These are phyloP conservation scores for Phasia obesa DNA, from an alignment of 2,888 invertebrate species.

Conservation along the genomic window DNA sequence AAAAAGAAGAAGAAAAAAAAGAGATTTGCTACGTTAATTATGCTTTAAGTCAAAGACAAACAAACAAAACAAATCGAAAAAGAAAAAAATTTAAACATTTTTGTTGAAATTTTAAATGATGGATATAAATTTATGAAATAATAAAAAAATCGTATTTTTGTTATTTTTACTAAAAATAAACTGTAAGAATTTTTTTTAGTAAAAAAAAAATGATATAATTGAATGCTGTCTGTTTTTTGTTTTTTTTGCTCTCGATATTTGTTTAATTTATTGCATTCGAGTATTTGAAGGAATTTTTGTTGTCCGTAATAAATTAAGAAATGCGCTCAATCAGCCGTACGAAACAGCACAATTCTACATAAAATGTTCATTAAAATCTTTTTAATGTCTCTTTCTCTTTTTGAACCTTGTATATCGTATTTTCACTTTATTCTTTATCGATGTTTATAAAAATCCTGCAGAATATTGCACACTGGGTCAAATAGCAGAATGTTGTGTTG, in stretches of 20 bases:
- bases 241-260: constrained; percentile 6
- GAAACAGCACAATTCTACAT: constrained; percentile 17
- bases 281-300: constrained; percentile 33
- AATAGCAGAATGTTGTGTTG: no score
- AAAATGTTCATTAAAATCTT: constrained; percentile 45
- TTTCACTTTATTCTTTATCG: not conserved
- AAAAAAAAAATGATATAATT: constrained; percentile 26
- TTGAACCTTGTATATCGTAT: not conserved
- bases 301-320: constrained; percentile 58
- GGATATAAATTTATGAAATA: constrained; percentile 62
- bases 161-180: constrained; percentile 65
- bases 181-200: constrained; percentile 25
- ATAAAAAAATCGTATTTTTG: constrained; percentile 27
- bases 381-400: constrained; percentile 28
- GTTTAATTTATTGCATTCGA: constrained; percentile 53
- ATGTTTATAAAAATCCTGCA: no score
- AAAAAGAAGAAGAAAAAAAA: not conserved
- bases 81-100: constrained; percentile 31
- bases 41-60: constrained; percentile 61
- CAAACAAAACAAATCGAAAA: constrained; percentile 38
- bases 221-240: constrained; percentile 17
- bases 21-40: constrained; percentile 63
- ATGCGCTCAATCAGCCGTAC: constrained; percentile 57
- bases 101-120: constrained; percentile 56
- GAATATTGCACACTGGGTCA: no score